Evolutionary conservation across 2,797 vertebrate species (phyloP), one percentile per base, ranked within the genome.

Genomic region (Poliocrania exsul): DNA sequence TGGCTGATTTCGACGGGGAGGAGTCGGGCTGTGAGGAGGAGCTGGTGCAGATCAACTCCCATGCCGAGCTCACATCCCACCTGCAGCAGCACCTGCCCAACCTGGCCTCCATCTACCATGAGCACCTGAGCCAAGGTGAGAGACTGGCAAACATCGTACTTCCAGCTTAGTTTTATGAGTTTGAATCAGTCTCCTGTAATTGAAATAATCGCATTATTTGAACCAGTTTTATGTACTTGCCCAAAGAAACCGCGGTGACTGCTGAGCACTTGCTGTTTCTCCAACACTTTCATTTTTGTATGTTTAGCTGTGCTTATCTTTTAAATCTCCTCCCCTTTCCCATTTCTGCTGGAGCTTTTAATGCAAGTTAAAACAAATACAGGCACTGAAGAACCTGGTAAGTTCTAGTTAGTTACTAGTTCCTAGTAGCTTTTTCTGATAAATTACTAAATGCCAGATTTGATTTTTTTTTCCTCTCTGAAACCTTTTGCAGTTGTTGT

Each of bases 21-120:
- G 99, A 99, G 96, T 99, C 99, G 25, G 99, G 99, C 82, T 99
- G 99, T 46, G 99, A 99, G 97, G 99, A 99, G 96, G 99, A 99
- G 87, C 98, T 99, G 51, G 99, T 99, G 46, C 99, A 99, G 96
- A 99, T 99, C 92, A 99, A 99, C 97, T 99, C 99, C 21, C 99
- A 99, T 49, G 99, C 99, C 12, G 99, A 99, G 96, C 98, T 99
- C 94, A 99, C 99, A 61, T 99, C 99, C 61, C 99, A 99, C 96
- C 99, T 99, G 16, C 99, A 99, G 97, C 99, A 99, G 92, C 99
- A 99, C 96, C 98, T 99, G 88, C 99, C 99, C 62, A 99, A 99
- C 97, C 97, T 99, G 96, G 99, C 99, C 60, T 99, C 99, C 95
- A 99, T 99, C 97, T 99, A 99, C 97, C 99, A 99, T 5, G 99